A percentile compares a stretch with the other conserved stretches of the same genome.
Evolutionary conservation across 37 sponge, comb jelly and placozoan genomes (phyloP).

Genomic region (Oopsacas minuta): DNA sequence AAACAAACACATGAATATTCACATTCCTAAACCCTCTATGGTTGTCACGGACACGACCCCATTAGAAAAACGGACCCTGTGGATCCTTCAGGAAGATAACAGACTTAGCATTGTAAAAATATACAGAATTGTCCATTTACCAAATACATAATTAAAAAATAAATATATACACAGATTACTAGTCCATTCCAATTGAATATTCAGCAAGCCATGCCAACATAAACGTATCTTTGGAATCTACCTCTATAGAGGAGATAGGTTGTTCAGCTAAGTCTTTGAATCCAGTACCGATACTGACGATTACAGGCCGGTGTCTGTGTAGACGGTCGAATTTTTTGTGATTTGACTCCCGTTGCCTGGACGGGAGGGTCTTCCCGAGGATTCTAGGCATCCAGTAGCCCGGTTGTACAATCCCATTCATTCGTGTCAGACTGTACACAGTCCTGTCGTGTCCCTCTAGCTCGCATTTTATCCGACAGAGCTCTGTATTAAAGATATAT

Average conservation of each 20-base stretch:
- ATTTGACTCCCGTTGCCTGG: neutral
- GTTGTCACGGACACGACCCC: too few relatives aligned
- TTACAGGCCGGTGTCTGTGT: neutral
- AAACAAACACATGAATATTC: too few relatives aligned
- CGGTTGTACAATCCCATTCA: slow-evolving; percentile 9
- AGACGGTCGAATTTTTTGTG: neutral
- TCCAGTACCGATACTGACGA: neutral
- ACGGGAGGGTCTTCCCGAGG: neutral
- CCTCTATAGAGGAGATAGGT: neutral
- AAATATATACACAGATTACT: neutral
- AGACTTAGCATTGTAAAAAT: neutral
- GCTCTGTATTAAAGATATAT: neutral
- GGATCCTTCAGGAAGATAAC: too few relatives aligned
- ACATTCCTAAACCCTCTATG: too few relatives aligned
- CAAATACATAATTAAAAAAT: neutral
- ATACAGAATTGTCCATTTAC: too few relatives aligned
- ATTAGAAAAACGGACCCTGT: too few relatives aligned
- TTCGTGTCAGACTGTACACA: neutral
- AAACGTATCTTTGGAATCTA: neutral
- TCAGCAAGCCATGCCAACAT: neutral
- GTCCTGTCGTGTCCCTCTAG: slow-evolving; percentile 15
- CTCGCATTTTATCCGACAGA: neutral
- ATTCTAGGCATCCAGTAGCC: neutral
- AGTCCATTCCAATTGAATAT: neutral
- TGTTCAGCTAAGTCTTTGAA: neutral